Base-by-base conservation (phyloP, 92 coral and sea anemone genomes). In the Actinostola sp. region DNA sequence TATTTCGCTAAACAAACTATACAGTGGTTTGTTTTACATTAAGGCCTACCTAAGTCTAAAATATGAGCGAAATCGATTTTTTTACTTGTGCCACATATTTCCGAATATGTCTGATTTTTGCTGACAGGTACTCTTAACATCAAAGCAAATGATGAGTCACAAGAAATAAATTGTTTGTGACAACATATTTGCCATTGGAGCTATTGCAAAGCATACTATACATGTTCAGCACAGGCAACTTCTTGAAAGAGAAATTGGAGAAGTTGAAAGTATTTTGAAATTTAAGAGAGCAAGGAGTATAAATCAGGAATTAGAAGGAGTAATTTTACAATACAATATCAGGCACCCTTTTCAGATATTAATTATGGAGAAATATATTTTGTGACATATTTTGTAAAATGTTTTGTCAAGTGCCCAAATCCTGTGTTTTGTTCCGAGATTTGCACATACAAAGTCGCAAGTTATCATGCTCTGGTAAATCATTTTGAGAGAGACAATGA, bases 351-450 rank as follows among this genome's bases (percentile, higher is more conserved):
- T 34, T 8, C 32, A 3, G 50, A 42, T 54, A 55, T 48, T 27
- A 43, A 30, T 0, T 31, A 66, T 56, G 66, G 61, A 14, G 67
- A 77, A 29, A 42, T 77, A 66, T n/a, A n/a, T n/a, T n/a, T n/a
- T n/a, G n/a, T n/a, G n/a, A 36, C 43, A 33, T 66, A 77, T 56
- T 77, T 66, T 56, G 28, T 67, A 13, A 77, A 65, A 67, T 67
- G 66, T 56, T 77, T 51, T 35, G 44, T 59, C 1, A 77, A 42
- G 31, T 77, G 83, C 58, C 67, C 58, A 24, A 77, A 77, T 77
- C 69, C 83, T 19, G 76, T 77, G 7, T 77, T 77, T 31, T 77
- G 83, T 67, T 55, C 75, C 13, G 68, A 42, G 12, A 25, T 26
- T 27, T 57, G 75, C 60, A 34, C 61, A 43, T 74, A 61, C 29